A percentile compares a stretch with the other conserved stretches of the same genome.
These are phyloP conservation scores for Osmoderma eremita DNA, from an alignment of 2,888 invertebrate species.

Conservation along the genomic window DNA sequence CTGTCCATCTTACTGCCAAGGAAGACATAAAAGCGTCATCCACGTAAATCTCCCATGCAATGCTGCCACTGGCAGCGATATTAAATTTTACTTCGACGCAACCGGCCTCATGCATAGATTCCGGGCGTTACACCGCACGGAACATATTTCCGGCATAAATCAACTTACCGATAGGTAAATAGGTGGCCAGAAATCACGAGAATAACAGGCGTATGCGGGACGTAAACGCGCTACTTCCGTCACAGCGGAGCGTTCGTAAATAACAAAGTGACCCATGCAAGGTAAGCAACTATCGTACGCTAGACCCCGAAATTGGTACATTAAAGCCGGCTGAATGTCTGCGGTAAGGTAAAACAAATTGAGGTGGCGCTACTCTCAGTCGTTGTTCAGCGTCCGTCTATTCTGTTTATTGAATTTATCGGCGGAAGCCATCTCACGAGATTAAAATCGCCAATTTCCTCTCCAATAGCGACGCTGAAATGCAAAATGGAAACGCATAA, in stretches of 20 bases:
- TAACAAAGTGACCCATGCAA: constrained; percentile 19
- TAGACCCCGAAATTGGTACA: not conserved
- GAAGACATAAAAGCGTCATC: too few species aligned
- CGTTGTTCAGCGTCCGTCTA: constrained; percentile 19
- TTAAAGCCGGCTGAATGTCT: constrained; percentile 16
- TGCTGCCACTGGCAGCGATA: too few species aligned
- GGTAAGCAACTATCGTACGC: not conserved
- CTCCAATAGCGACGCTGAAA: not conserved
- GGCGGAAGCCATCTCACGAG: constrained; percentile 17
- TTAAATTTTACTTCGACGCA: too few species aligned
- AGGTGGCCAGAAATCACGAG: not conserved
- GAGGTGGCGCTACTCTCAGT: not conserved
- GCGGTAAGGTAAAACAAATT: constrained; percentile 25
- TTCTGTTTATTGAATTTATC: constrained; percentile 29
- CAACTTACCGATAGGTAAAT: constrained; percentile 3
- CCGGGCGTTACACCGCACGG: not conserved
- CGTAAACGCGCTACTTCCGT: not conserved
- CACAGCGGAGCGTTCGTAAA: constrained; percentile 11
- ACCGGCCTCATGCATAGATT: too few species aligned
- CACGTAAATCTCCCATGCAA: too few species aligned
- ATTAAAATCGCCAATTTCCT: constrained; percentile 27
- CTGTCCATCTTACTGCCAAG: too few species aligned
- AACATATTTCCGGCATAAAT: constrained; percentile 10
- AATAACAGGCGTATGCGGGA: not conserved
- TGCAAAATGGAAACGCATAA: constrained; percentile 11